phyloP scores from a whole-genome alignment of 2,113 vertebrate genomes.

The Rhombomys opimus region DNA sequence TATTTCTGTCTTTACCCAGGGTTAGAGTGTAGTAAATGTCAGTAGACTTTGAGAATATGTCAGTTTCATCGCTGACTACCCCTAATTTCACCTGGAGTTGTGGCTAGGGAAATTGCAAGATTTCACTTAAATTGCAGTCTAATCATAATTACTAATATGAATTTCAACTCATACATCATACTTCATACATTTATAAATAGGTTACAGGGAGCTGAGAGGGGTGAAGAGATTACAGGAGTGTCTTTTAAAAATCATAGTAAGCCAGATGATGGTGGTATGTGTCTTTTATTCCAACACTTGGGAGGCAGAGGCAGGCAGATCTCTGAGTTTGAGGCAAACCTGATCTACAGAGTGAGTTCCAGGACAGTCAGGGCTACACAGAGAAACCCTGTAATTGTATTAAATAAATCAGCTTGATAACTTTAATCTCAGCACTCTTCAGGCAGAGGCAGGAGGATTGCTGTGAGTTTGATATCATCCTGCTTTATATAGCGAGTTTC shows the following conservation, averaged over 20 bases:
- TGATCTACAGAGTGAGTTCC: no score
- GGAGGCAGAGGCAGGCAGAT: background rate
- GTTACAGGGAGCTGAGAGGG: background rate
- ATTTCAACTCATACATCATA: background rate
- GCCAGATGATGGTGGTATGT: background rate
- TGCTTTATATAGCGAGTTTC: background rate
- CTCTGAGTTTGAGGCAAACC: no score
- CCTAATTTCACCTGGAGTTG: background rate
- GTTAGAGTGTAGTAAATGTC: background rate
- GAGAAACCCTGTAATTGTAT: background rate
- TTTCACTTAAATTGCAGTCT: background rate
- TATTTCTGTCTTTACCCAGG: background rate
- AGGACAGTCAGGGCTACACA: no score
- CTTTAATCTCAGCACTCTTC: background rate
- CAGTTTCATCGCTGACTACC: background rate
- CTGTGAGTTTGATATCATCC: background rate
- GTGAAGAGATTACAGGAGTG: background rate
- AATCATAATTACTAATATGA: background rate
- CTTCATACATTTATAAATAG: background rate
- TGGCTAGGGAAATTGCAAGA: background rate
- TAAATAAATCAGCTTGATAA: background rate
- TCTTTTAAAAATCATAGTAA: background rate
- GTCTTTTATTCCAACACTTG: background rate
- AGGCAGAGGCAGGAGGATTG: background rate
- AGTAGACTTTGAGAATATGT: background rate